These are phyloP conservation scores for Subacronicta megacephala DNA, from an alignment of 2,888 invertebrate genomes.

Conservation along the genomic window DNA sequence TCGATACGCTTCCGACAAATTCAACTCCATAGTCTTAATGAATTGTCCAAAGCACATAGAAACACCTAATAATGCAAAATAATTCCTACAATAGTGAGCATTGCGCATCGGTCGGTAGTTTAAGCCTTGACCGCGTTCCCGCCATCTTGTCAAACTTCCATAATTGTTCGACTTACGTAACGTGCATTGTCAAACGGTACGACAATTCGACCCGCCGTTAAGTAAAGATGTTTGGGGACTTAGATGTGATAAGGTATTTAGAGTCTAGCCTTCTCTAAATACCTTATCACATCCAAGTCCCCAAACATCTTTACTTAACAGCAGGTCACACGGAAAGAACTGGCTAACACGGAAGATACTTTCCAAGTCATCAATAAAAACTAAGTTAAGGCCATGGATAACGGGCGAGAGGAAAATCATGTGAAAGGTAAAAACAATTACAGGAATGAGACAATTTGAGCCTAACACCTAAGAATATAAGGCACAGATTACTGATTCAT, in stretches of 20 bases:
- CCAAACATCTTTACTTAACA: slow-evolving; percentile 12
- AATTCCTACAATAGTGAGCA: slow-evolving; percentile 50
- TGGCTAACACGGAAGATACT: background rate
- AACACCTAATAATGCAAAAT: slow-evolving; percentile 45
- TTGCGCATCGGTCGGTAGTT: slow-evolving; percentile 37
- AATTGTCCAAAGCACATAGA: slow-evolving; percentile 16
- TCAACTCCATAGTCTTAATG: slow-evolving; percentile 1
- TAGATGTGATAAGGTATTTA: slow-evolving; percentile 3
- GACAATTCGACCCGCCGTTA: slow-evolving; percentile 25
- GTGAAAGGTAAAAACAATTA: no score
- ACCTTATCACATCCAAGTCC: slow-evolving; percentile 3
- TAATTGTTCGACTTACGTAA: slow-evolving; percentile 64
- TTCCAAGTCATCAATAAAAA: no score
- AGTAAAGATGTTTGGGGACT: slow-evolving; percentile 9
- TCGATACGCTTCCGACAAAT: background rate
- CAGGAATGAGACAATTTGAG: no score
- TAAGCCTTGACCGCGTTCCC: slow-evolving; percentile 69
- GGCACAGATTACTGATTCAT: no score
- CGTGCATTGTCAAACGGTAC: slow-evolving; percentile 54
- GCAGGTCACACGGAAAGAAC: slow-evolving; percentile 17
- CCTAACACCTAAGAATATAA: no score
- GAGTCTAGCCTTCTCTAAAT: no score
- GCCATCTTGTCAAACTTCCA: slow-evolving; percentile 60
- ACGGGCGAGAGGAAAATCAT: no score
- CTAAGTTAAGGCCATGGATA: no score